These are phyloP conservation scores for Metacarcinus magister DNA, from an alignment of 2,888 invertebrate species.

Conservation along the genomic window DNA sequence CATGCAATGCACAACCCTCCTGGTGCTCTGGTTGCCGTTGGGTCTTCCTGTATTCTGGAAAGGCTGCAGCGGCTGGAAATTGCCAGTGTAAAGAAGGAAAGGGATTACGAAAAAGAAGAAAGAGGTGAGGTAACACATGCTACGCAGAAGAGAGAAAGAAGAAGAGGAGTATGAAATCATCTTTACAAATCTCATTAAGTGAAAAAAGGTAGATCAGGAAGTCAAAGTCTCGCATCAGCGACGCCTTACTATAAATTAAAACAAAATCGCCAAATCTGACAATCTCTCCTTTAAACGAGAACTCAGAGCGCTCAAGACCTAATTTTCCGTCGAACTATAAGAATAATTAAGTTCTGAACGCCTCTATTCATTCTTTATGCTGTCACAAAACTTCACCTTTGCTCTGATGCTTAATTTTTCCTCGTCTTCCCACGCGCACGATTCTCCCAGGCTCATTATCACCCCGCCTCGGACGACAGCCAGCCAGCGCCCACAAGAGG, in stretches of 20 bases:
- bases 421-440: slow-evolving; percentile 22
- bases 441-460: background rate
- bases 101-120: background rate
- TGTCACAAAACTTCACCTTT: background rate
- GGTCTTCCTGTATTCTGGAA: no score
- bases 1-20: background rate
- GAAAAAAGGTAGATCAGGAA: background rate
- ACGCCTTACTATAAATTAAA: background rate
- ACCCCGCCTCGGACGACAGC: background rate
- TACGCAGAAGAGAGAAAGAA: background rate
- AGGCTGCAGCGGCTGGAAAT: background rate
- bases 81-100: background rate
- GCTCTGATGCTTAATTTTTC: background rate
- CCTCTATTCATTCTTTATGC: background rate
- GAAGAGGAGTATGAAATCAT: background rate
- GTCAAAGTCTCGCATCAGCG: background rate
- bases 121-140: background rate
- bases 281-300: background rate
- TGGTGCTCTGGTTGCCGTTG: background rate
- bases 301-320: background rate
- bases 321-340: background rate
- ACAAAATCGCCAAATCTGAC: background rate
- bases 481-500: background rate
- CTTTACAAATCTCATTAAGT: background rate
- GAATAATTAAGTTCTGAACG: background rate